phyloP scores from a whole-genome alignment of 2,113 vertebrate genomes.

The Sceloporus tristichus region DNA sequence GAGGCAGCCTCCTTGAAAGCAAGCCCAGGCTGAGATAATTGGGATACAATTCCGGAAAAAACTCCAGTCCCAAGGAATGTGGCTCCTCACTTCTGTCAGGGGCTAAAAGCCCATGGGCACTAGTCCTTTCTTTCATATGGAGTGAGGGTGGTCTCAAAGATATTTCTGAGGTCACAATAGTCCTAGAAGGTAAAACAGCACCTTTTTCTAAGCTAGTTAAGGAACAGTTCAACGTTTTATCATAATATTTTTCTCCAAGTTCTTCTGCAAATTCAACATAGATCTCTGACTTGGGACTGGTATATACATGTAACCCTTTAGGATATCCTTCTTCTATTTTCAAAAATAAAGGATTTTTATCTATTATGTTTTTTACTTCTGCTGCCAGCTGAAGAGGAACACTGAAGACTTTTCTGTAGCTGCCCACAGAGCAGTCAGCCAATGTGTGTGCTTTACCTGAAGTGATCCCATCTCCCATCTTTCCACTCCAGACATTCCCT shows the following conservation, averaged over 20 bases:
- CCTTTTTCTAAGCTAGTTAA: not conserved
- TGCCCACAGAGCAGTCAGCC: fast-evolving
- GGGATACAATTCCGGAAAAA: constrained; percentile 78
- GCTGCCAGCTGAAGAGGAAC: fast-evolving
- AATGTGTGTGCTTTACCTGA: fast-evolving
- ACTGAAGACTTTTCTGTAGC: fast-evolving
- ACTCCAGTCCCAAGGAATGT: constrained; percentile 72
- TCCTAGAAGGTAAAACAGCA: fast-evolving
- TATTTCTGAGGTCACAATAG: fast-evolving
- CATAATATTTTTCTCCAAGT: not conserved
- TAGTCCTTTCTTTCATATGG: not conserved
- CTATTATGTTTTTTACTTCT: fast-evolving
- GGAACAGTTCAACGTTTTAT: not conserved
- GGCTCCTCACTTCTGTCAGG: not conserved
- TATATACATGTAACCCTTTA: not conserved
- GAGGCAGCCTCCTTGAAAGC: constrained; percentile 54
- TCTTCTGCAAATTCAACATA: not conserved
- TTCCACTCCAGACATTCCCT: fast-evolving
- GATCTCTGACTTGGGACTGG: not conserved
- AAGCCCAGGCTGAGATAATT: constrained; percentile 63
- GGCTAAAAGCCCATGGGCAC: fast-evolving
- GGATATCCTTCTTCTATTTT: fast-evolving
- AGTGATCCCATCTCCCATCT: fast-evolving
- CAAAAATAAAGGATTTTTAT: constrained; percentile 3
- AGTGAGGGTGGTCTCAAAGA: not conserved